A percentile compares a stretch with the other conserved stretches of the same genome.
Conservation (phyloP, 2,797 vertebrate genomes). For the Myoxocephalus aenaeus region DNA sequence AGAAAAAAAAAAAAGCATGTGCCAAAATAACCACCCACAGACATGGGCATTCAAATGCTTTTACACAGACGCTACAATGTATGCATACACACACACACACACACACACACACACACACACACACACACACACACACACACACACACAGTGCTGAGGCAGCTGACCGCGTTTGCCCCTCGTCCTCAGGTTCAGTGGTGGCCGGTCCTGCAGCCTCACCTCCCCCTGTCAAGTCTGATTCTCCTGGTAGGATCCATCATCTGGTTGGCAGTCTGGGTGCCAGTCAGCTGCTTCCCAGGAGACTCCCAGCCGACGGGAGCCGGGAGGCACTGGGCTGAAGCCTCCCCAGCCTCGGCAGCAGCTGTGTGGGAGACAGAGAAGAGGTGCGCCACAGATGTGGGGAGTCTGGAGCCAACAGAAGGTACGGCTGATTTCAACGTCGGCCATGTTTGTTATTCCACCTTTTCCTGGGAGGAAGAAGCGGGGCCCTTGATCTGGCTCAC, state of each 20-base stretch:
- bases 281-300: conserved; percentile 83
- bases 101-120: conserved; percentile 13
- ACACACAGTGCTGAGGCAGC: conserved; percentile 54
- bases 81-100: conserved; percentile 18
- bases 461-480: conserved; percentile 86
- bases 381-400: conserved; percentile 84
- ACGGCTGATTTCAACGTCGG: conserved; percentile 76
- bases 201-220: conserved; percentile 73
- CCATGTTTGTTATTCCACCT: conserved; percentile 88
- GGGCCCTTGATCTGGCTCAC: conserved; percentile 85
- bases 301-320: conserved; percentile 66
- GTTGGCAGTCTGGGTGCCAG: conserved; percentile 84
- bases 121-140: conserved; percentile 17
- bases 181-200: conserved; percentile 76
- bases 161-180: conserved; percentile 79
- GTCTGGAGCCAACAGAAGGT: conserved; percentile 87
- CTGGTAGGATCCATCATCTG: conserved; percentile 87
- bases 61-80: not conserved
- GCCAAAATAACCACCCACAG: conserved; percentile 67
- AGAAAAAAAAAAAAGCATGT: conserved; percentile 38
- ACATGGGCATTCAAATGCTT: conserved; percentile 41
- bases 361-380: conserved; percentile 83
- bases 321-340: conserved; percentile 77
- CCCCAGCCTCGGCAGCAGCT: conserved; percentile 83
- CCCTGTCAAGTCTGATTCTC: conserved; percentile 82